Evolutionary conservation across 2,797 vertebrate genomes (phyloP).

Genomic region (Coilia nasus): DNA sequence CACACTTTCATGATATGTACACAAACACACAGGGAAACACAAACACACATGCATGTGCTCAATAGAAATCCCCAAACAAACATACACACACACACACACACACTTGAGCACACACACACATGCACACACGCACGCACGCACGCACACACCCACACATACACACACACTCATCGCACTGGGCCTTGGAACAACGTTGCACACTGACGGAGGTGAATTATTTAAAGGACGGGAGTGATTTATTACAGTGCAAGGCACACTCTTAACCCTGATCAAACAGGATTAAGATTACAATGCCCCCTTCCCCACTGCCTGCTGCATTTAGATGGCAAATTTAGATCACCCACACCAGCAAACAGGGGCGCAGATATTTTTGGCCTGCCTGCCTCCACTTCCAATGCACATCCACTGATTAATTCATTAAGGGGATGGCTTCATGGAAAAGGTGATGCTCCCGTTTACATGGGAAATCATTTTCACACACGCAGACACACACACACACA

Average conservation of each 20-base stretch:
- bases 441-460: conserved; percentile 60
- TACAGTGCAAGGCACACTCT: conserved; percentile 69
- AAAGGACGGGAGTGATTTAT: conserved; percentile 78
- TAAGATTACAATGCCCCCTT: conserved; percentile 77
- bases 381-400: conserved; percentile 67
- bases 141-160: conserved; percentile 43
- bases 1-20: conserved; percentile 29
- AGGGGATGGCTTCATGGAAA: conserved; percentile 72
- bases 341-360: conserved; percentile 63
- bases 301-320: conserved; percentile 63
- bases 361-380: conserved; percentile 65
- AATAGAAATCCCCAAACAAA: neutral
- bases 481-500: conserved; percentile 42
- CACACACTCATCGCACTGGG: conserved; percentile 31
- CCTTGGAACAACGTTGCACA: conserved; percentile 63
- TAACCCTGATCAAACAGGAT: conserved; percentile 80
- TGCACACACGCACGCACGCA: conserved; percentile 40
- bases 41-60: conserved; percentile 26
- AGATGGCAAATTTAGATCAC: conserved; percentile 66
- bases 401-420: conserved; percentile 76
- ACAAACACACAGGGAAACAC: conserved; percentile 52
- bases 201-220: conserved; percentile 75
- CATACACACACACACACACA: neutral
- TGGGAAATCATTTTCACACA: conserved; percentile 60
- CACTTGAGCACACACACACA: conserved; percentile 38